These are phyloP conservation scores for Onychomys arenicola DNA, from an alignment of 2,797 vertebrate genomes.

Conservation along the genomic window DNA sequence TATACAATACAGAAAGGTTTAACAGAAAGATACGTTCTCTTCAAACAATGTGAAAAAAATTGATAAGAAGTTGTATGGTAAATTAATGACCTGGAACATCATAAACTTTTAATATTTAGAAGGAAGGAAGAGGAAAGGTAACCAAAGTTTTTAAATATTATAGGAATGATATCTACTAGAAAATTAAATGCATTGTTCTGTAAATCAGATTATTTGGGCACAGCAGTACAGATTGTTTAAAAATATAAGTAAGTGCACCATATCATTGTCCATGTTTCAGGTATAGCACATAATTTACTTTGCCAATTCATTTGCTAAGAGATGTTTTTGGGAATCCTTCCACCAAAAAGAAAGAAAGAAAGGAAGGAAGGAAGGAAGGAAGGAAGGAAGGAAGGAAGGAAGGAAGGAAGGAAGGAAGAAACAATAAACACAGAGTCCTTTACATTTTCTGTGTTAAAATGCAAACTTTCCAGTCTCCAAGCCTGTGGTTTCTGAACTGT, in stretches of 20 bases:
- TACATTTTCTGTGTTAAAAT: background rate
- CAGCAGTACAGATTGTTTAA: background rate
- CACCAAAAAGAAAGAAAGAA: background rate
- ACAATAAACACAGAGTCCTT: background rate
- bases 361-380: background rate
- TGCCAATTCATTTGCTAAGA: background rate
- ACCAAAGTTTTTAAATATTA: conserved; percentile 23
- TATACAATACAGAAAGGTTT: conserved; percentile 66
- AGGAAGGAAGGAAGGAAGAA: too few species aligned
- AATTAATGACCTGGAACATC: conserved; percentile 63
- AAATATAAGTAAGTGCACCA: background rate
- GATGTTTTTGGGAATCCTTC: background rate
- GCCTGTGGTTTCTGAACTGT: conserved; percentile 46
- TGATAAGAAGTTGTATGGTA: conserved; percentile 60
- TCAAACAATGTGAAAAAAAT: conserved; percentile 57
- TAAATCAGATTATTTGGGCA: conserved; percentile 31
- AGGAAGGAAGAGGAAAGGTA: conserved; percentile 20
- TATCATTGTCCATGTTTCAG: background rate
- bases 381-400: background rate
- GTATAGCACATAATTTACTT: background rate
- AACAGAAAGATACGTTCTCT: conserved; percentile 68
- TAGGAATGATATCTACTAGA: conserved; percentile 12
- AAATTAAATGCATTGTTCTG: conserved; percentile 39
- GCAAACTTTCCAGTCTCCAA: background rate
- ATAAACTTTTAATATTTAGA: conserved; percentile 58